Conservation (phyloP, 2,113 vertebrate species). For the Nothocercus julius region DNA sequence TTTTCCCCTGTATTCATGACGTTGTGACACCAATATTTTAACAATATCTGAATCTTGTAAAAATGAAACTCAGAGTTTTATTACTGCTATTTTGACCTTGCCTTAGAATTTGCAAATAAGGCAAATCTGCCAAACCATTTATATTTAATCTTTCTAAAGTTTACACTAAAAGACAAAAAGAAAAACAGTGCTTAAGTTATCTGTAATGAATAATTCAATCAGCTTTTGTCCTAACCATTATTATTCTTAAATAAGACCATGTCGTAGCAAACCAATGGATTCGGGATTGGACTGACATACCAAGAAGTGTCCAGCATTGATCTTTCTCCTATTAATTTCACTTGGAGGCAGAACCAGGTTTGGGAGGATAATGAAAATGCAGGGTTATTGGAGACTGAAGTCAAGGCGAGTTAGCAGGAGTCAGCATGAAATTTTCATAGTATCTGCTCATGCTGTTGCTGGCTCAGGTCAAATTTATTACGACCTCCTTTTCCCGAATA, state of each 20-base stretch:
- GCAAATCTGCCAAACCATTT: not conserved
- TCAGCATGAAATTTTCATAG: not conserved
- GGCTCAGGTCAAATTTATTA: not conserved
- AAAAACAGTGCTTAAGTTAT: not conserved
- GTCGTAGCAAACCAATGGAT: not conserved
- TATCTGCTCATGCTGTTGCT: not conserved
- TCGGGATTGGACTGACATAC: not conserved
- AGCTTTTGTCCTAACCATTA: not conserved
- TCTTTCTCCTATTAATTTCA: conserved; percentile 27
- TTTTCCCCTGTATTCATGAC: not conserved
- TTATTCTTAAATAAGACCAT: not conserved
- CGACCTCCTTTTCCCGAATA: not conserved
- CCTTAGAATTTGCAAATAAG: conserved; percentile 13
- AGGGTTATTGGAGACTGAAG: not conserved
- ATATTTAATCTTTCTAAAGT: not conserved
- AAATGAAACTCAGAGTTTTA: not conserved
- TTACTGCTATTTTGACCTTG: conserved; percentile 18
- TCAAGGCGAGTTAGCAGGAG: not conserved
- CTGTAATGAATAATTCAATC: not conserved
- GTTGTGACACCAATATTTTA: not conserved
- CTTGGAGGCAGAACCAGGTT: not conserved
- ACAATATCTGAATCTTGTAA: not conserved
- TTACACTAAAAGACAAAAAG: not conserved
- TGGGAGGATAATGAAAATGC: not conserved
- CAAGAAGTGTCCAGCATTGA: not conserved